Evolutionary conservation across 2,888 invertebrate genomes (phyloP).

Genomic region (Hipparchia semele): DNA sequence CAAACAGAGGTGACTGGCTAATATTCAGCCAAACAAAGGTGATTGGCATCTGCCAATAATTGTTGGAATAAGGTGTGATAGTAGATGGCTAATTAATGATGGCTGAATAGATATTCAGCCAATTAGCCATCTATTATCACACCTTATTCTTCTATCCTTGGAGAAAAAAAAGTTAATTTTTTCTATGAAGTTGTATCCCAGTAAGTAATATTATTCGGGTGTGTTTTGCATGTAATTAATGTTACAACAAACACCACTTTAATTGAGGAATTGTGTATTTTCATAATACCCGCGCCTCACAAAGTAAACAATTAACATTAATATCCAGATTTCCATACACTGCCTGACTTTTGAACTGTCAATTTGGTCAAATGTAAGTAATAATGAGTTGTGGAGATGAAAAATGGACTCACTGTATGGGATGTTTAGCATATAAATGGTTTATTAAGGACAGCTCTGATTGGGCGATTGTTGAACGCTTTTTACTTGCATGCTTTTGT

Average conservation of each 20-base stretch:
- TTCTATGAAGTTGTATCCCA: too few relatives aligned
- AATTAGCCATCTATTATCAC: too few relatives aligned
- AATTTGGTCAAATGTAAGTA: not conserved
- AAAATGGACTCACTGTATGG: not conserved
- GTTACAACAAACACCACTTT: constrained; percentile 47
- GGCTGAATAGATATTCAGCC: too few relatives aligned
- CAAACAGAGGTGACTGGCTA: too few relatives aligned
- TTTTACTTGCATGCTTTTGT: not conserved
- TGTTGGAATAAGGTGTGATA: too few relatives aligned
- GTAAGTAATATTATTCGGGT: not conserved
- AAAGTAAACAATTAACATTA: not conserved
- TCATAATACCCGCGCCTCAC: not conserved
- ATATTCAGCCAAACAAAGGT: too few relatives aligned
- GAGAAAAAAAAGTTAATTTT: too few relatives aligned
- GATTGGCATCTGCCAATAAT: too few relatives aligned
- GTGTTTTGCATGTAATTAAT: constrained; percentile 50
- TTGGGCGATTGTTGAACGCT: not conserved
- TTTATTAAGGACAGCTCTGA: not conserved
- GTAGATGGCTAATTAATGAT: too few relatives aligned
- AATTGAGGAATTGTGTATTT: constrained; percentile 51
- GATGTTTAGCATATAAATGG: constrained; percentile 4
- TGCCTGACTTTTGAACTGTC: not conserved
- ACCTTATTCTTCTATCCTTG: too few relatives aligned
- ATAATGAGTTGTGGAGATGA: not conserved
- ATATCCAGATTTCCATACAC: not conserved